Base-by-base conservation (phyloP, 2,797 vertebrate genomes). In the Oryzias dopingdopingensis region DNA sequence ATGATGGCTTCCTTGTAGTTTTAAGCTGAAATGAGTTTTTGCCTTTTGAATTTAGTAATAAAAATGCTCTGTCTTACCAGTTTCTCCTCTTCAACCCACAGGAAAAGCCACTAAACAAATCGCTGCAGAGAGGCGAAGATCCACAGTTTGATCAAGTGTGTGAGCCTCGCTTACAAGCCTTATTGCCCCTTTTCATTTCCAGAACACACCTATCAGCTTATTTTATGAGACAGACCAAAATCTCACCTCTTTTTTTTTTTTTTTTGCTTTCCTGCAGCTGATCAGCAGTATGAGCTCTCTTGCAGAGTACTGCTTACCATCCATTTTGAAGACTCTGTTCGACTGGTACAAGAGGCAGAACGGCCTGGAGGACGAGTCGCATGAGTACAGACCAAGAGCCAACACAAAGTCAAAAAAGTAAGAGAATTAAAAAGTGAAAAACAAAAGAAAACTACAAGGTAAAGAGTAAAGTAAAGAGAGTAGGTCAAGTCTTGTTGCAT, bases 261-360 rank as follows among this genome's bases (percentile, higher is more conserved):
- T 50, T 23, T 29, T 37, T 12, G 3, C 22, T 4, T 41, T 16
- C 26, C 6, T 67, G 76, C 85, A 99, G 97, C 85, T 99, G 88
- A 98, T 99, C 88, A 99, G 91, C 90, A 94, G 93, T 32, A 98
- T 99, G 97, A 99, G 97, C 77, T 99, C 97, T 14, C 92, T 99
- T 54, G 95, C 96, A 20, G 97, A 99, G 77, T 99, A 99, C 83
- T 99, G 96, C 82, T 90, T 99, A 17, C 97, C 96, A 3, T 99
- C 97, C 45, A 96, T 99, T 71, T 91, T 99, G 59, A 94, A 93
- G 54, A 99, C 96, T 14, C 89, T 99, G 64, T 99, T 99, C 70
- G 96, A 99, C 83, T 99, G 96, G 97, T 99, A 99, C 85, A 98
- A 98, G 87, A 92, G 96, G 61, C 97, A 99, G 84, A 99, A 98